Base-by-base conservation (phyloP, 2,888 invertebrate species). In the Heliconius sara region DNA sequence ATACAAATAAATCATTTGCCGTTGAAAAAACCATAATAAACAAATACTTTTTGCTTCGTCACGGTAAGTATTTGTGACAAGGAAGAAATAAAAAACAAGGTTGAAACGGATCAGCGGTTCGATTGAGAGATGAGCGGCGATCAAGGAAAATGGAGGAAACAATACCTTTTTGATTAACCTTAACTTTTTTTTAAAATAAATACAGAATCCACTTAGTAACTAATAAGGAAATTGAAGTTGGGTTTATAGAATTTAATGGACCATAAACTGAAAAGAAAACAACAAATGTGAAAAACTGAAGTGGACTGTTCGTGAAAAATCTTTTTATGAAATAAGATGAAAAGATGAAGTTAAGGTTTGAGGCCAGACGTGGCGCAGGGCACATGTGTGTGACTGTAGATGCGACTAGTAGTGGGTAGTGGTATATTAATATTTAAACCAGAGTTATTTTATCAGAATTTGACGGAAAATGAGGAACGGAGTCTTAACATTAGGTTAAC, bases 41-140 rank as follows among this genome's bases (percentile, higher is more conserved):
- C 82, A 82, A 73, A 79, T 63, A 66, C 27, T 80, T 80, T 78
- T 79, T 82, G 74, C 74, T n/a, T 22, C 25, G 27, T 80, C 74
- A 77, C 39, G 77, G 34, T 70, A 57, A 30, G 27, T 47, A n/a
- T 65, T 65, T 75, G 70, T 65, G 79, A 80, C 77, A 34, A 80
- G 80, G 79, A 80, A 77, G 77, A 80, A 7, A 27, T 82, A 89
- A 85, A 83, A 83, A 27, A 66, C 88, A 89, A 92, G 91, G 90
- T 65, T 85, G 86, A 84, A 83, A 86, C 87, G 87, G 85, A 84
- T 85, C 81, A 84, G 73, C 82, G 82, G 75, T 83, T 63, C 80
- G 81, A 83, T 81, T 81, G 83, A 80, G 80, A 70, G 80, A 78
- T 71, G 79, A 78, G 57, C 83, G 85, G 86, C 86, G 85, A 84